These are phyloP conservation scores for Ryuthela nishihirai DNA, from an alignment of 2,888 invertebrate species.

Conservation along the genomic window DNA sequence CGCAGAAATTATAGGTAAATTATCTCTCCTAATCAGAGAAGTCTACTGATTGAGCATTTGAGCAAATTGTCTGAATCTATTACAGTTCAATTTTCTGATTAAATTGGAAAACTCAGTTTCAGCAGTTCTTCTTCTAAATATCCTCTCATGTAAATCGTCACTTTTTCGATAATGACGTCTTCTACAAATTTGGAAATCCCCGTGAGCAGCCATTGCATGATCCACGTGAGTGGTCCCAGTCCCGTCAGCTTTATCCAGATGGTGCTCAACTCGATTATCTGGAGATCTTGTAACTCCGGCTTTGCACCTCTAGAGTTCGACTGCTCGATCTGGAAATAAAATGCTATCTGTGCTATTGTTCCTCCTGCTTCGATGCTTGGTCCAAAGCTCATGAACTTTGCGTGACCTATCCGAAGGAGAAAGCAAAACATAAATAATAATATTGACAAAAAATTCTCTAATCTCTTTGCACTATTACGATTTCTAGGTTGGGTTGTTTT, in stretches of 20 bases:
- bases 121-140: slow-evolving; percentile 17
- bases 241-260: slow-evolving; percentile 35
- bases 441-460: too few species aligned
- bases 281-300: slow-evolving; percentile 21
- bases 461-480: too few species aligned
- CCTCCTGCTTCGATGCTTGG: slow-evolving; percentile 17
- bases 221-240: slow-evolving; percentile 35
- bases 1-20: too few species aligned
- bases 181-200: slow-evolving; percentile 32
- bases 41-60: too few species aligned
- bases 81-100: too few species aligned
- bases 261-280: slow-evolving; percentile 30
- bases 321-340: slow-evolving; percentile 31
- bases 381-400: slow-evolving; percentile 33
- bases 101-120: slow-evolving; percentile 29
- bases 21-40: too few species aligned
- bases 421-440: too few species aligned
- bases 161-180: slow-evolving; percentile 23
- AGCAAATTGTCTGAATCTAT: too few species aligned
- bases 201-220: slow-evolving; percentile 30
- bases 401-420: slow-evolving; percentile 30
- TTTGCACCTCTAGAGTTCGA: slow-evolving; percentile 16
- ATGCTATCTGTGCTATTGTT: slow-evolving; percentile 17
- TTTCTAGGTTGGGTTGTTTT: too few species aligned
- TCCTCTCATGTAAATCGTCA: slow-evolving; percentile 6